Conservation (phyloP, 2,888 invertebrate species). For the Omphaloscelis lunosa region DNA sequence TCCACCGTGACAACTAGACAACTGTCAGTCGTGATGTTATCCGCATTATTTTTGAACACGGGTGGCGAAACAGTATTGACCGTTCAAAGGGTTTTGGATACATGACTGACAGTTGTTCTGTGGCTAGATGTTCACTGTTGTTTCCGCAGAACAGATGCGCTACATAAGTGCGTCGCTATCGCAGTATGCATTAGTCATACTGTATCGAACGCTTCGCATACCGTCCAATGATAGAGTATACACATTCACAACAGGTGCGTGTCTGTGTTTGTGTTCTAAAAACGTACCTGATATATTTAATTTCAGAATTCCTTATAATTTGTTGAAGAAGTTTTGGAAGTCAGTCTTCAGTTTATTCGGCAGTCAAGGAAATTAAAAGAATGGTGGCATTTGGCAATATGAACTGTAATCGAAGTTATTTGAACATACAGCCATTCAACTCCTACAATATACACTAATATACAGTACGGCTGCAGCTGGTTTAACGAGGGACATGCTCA, state of each 20-base stretch:
- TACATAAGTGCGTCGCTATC: background rate
- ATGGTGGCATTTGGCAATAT: background rate
- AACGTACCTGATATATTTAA: background rate
- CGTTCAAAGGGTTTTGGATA: background rate
- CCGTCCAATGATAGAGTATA: no score
- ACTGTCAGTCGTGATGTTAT: no score
- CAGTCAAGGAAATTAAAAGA: conserved; percentile 9
- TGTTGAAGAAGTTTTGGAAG: background rate
- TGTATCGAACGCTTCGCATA: background rate
- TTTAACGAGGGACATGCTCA: background rate
- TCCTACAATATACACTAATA: conserved; percentile 1
- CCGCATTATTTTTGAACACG: no score
- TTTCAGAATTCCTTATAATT: background rate
- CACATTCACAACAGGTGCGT: background rate
- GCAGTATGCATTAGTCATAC: background rate
- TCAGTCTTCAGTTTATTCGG: background rate
- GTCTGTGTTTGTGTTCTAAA: background rate
- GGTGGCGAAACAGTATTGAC: no score
- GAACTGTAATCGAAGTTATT: background rate
- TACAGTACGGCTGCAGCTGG: conserved; percentile 11
- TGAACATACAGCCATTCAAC: background rate
- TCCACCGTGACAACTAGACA: no score
- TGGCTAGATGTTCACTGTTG: background rate
- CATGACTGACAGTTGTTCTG: background rate
- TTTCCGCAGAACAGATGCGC: background rate